Conservation (phyloP, 2,888 invertebrate species). For the Nomada flava region DNA sequence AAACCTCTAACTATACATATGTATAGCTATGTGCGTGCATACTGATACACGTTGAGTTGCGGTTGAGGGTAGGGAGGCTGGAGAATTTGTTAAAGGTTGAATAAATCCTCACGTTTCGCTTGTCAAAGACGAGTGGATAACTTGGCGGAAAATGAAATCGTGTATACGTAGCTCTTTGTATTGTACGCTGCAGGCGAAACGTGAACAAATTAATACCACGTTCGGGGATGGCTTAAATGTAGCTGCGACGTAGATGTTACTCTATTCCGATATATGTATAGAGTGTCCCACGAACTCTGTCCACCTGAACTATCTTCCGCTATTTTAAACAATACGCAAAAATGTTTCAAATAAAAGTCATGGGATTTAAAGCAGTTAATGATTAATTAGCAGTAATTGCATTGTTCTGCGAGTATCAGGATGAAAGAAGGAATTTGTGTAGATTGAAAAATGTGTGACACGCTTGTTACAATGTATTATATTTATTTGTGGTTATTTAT, state of each 20-base stretch:
- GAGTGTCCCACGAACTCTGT: too few relatives aligned
- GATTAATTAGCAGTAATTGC: too few relatives aligned
- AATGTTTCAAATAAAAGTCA: too few relatives aligned
- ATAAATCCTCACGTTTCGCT: slow-evolving; percentile 73
- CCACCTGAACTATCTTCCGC: too few relatives aligned
- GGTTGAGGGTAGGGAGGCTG: slow-evolving; percentile 21
- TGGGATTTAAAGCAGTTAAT: too few relatives aligned
- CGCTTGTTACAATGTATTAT: too few relatives aligned
- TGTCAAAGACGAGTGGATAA: slow-evolving; percentile 70
- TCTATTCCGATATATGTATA: background rate
- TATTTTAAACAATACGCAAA: too few relatives aligned
- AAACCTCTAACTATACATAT: background rate
- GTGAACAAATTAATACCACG: slow-evolving; percentile 45
- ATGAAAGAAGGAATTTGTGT: too few relatives aligned
- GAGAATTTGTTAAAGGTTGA: slow-evolving; percentile 68
- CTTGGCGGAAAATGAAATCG: slow-evolving; percentile 53
- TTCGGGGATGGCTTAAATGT: background rate
- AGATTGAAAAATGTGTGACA: too few relatives aligned
- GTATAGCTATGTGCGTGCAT: background rate
- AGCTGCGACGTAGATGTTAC: background rate
- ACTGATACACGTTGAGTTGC: background rate
- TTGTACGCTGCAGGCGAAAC: slow-evolving; percentile 44
- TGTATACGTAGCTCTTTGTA: slow-evolving; percentile 33
- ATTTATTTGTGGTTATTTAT: too few relatives aligned
- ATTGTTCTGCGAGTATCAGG: too few relatives aligned